Evolutionary conservation across 2,113 vertebrate genomes (phyloP).

Genomic region (Odontesthes bonariensis): DNA sequence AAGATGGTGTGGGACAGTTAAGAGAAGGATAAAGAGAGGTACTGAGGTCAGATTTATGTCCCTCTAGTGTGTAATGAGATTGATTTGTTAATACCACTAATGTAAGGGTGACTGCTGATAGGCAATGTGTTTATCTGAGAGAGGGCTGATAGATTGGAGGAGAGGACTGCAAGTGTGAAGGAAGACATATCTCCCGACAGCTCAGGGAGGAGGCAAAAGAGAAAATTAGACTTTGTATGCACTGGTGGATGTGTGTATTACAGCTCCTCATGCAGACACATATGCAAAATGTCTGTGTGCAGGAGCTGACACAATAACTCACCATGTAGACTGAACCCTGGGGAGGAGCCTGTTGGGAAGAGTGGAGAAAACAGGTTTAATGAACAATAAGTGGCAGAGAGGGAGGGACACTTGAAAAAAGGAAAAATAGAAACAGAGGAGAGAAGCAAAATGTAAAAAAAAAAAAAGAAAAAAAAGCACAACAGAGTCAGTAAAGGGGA

Average conservation of each 20-base stretch:
- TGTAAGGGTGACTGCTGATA: constrained; percentile 66
- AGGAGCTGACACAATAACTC: constrained; percentile 67
- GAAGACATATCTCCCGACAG: constrained; percentile 65
- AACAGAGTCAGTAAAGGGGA: constrained; percentile 11
- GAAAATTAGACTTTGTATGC: constrained; percentile 35
- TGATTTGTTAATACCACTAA: constrained; percentile 79
- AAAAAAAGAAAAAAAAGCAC: constrained; percentile 17
- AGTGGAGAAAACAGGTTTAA: constrained; percentile 62
- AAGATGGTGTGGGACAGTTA: constrained; percentile 33
- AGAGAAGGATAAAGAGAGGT: constrained; percentile 45
- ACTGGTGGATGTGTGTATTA: constrained; percentile 30
- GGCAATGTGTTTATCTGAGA: constrained; percentile 54
- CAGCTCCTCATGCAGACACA: constrained; percentile 35
- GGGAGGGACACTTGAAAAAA: constrained; percentile 33
- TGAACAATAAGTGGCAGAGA: constrained; percentile 64
- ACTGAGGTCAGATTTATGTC: constrained; percentile 64
- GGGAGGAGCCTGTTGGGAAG: constrained; percentile 71
- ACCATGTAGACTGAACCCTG: constrained; percentile 84
- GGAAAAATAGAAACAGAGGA: constrained; percentile 28
- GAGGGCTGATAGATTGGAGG: constrained; percentile 50
- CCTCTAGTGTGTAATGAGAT: constrained; percentile 64
- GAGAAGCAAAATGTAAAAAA: too few species aligned
- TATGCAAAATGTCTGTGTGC: constrained; percentile 12
- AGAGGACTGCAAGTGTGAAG: constrained; percentile 42
- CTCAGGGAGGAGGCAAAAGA: constrained; percentile 36